Conservation (phyloP, 2,888 invertebrate species). For the Serripes groenlandicus region DNA sequence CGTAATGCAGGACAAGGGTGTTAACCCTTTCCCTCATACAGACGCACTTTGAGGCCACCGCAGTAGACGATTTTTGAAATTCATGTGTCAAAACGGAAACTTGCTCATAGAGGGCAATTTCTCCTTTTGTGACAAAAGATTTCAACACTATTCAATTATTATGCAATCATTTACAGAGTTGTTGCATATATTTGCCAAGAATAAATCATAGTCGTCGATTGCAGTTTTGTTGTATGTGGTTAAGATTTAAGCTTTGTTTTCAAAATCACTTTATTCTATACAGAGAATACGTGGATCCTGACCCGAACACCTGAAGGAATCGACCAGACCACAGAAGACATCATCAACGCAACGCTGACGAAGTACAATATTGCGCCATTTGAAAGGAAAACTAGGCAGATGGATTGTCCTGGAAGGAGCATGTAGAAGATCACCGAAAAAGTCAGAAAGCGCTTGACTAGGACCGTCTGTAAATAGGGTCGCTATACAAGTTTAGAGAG, state of each 20-base stretch:
- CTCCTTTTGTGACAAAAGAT: not conserved
- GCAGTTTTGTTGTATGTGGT: not conserved
- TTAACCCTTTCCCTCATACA: not conserved
- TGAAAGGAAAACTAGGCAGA: not conserved
- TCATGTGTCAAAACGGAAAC: not conserved
- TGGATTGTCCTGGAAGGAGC: conserved; percentile 11
- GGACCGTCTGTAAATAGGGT: no score
- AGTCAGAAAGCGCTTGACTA: no score
- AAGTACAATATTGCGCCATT: not conserved
- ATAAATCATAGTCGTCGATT: not conserved
- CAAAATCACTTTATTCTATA: no score
- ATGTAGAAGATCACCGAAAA: no score
- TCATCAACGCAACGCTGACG: not conserved
- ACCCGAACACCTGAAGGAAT: conserved; percentile 25
- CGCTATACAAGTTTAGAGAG: no score
- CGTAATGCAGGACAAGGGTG: no score
- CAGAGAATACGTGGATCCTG: conserved; percentile 43
- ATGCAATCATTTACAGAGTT: not conserved
- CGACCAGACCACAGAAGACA: not conserved
- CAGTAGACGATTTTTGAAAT: not conserved
- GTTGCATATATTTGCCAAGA: no score
- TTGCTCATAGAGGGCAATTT: not conserved
- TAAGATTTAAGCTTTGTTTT: no score
- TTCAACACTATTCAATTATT: not conserved
- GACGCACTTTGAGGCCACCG: not conserved